Base-by-base conservation (phyloP, 1,140 invertebrate genomes). In the Monochamus saltuarius region DNA sequence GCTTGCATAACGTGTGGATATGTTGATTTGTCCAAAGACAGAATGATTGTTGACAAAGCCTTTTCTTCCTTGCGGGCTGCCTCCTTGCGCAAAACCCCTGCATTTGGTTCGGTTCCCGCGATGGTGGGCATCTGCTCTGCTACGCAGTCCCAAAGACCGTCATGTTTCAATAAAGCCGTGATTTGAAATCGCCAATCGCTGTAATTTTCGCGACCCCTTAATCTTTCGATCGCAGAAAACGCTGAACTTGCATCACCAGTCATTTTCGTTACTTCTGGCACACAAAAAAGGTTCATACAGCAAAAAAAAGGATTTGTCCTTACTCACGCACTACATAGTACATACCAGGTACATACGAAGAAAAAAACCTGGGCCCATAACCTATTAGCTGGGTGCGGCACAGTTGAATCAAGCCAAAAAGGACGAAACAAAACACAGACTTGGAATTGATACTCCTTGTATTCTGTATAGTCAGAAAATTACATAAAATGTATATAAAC, bases 171-270 rank as follows among this genome's bases (percentile, higher is more conserved):
- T 7, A 49, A 55, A 1, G 56, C 47, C 11, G 9, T 45, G 14
- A 64, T 60, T 9, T 37, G 29, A 34, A 64, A 60, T 36, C 50
- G 59, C 56, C 61, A 62, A 14, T 59, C 49, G 29, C n/a, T 40
- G 17, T 59, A 55, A 19, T 64, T 64, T 40, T 64, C 61, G 7
- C 37, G 56, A 43, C 57, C 57, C 14, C 7, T 35, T 7, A 63
- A 22, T 55, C 60, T 49, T 54, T 63, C 56, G n/a, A n/a, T n/a
- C n/a, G n/a, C n/a, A n/a, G n/a, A n/a, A n/a, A 29, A 47, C 42
- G 8, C 4, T 2, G 1, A 19, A 14, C 10, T 55, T 39, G n/a
- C 14, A 4, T 56, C 39, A 1, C 1, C 35, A 34, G 58, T 39
- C 58, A 60, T 60, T 58, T 58, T 58, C 22, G n/a, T n/a, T n/a